phyloP scores from a whole-genome alignment of 2,113 vertebrate genomes.

The Tenrec ecaudatus region DNA sequence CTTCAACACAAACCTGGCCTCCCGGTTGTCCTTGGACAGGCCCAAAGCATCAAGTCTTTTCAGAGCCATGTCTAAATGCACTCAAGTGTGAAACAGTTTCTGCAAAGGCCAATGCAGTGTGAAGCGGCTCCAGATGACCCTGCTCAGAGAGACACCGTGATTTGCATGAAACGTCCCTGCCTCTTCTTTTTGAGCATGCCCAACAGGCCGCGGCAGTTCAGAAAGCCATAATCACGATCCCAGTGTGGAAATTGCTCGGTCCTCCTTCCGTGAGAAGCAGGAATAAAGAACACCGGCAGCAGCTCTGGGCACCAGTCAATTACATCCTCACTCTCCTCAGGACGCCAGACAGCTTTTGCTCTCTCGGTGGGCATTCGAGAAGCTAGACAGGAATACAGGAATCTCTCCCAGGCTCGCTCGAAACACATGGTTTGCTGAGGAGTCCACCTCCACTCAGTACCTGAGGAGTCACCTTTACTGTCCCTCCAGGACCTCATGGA shows the following conservation, averaged over 20 bases:
- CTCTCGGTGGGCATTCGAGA: not conserved
- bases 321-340: not conserved
- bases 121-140: conserved; percentile 46
- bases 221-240: conserved; percentile 60
- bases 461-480: conserved; percentile 24
- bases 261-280: not conserved
- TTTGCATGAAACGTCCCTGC: conserved; percentile 59
- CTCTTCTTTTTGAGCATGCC: conserved; percentile 59
- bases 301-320: not conserved
- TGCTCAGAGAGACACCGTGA: not conserved
- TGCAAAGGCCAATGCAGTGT: conserved; percentile 35
- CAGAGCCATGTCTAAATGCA: conserved; percentile 53
- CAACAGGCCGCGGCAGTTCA: conserved; percentile 35
- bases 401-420: not conserved
- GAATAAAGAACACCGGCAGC: conserved; percentile 31
- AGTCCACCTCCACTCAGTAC: conserved; percentile 45
- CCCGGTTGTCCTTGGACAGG: too few species aligned
- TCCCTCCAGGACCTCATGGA: not conserved
- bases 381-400: not conserved
- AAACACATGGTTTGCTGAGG: not conserved
- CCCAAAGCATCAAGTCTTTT: not conserved
- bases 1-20: not conserved
- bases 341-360: not conserved
- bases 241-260: conserved; percentile 52
- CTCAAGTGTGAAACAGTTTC: conserved; percentile 50